Percentiles rank a stretch among this genome's conserved stretches.
These are phyloP conservation scores for Ctenicera cuprea DNA, from an alignment of 2,888 invertebrate genomes.

Conservation along the genomic window DNA sequence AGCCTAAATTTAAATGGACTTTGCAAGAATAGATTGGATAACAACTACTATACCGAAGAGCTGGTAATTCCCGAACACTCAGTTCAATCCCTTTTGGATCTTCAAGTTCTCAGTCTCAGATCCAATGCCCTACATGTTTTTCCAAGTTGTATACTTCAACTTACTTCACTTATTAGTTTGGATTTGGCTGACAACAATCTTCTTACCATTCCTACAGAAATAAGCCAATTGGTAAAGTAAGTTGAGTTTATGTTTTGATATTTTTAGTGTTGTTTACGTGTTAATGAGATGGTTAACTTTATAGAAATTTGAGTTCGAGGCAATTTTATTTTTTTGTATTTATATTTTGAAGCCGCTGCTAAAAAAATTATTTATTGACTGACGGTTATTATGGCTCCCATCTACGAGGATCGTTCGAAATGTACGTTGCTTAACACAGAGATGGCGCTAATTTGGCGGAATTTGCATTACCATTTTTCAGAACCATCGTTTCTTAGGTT, in stretches of 20 bases:
- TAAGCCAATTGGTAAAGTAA: slow-evolving; percentile 77
- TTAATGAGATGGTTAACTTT: slow-evolving; percentile 24
- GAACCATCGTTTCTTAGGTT: no score
- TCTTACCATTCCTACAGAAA: slow-evolving; percentile 78
- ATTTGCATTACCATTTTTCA: no score
- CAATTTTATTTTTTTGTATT: no score
- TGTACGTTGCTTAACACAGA: no score
- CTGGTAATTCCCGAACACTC: slow-evolving; percentile 69
- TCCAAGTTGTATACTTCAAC: slow-evolving; percentile 77
- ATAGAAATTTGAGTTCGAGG: no score
- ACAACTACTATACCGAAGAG: slow-evolving; percentile 68
- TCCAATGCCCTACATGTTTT: slow-evolving; percentile 77
- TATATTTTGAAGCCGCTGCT: neutral
- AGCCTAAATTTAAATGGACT: slow-evolving; percentile 69
- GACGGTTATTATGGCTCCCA: no score
- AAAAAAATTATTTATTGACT: no score
- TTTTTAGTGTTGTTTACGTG: neutral
- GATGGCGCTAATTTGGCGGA: no score
- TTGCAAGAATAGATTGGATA: slow-evolving; percentile 62
- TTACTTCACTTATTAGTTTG: slow-evolving; percentile 78
- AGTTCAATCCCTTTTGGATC: slow-evolving; percentile 67
- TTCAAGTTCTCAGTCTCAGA: slow-evolving; percentile 70
- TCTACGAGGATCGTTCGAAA: no score
- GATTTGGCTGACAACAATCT: slow-evolving; percentile 83
- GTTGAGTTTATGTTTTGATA: no score